These are phyloP conservation scores for Neomonachus schauinslandi DNA, from an alignment of 2,113 vertebrate species.

Conservation along the genomic window DNA sequence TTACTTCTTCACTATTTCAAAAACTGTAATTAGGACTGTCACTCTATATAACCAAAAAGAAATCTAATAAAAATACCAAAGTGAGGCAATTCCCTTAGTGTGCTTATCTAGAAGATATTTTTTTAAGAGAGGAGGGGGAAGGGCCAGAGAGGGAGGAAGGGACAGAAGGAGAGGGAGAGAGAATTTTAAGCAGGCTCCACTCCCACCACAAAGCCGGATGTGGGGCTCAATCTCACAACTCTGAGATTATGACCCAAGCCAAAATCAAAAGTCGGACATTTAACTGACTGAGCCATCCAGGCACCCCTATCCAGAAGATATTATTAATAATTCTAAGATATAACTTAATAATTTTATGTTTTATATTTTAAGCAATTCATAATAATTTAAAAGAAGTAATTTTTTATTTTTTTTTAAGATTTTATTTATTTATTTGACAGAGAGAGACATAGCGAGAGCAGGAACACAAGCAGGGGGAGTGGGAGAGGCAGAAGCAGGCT, in stretches of 20 bases:
- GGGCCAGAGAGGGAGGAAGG: neutral
- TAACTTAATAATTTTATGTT: neutral
- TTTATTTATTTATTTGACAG: too few relatives aligned
- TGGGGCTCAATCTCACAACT: neutral
- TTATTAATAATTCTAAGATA: neutral
- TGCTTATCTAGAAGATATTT: neutral
- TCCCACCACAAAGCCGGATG: neutral
- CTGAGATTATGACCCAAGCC: neutral
- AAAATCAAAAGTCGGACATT: neutral
- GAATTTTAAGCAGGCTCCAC: neutral
- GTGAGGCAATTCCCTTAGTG: neutral
- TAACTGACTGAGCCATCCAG: neutral
- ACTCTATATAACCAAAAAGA: neutral
- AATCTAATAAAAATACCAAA: neutral
- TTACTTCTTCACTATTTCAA: slow-evolving; percentile 21
- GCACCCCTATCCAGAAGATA: neutral
- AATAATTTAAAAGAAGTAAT: neutral
- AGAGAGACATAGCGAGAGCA: too few relatives aligned
- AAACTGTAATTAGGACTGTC: neutral
- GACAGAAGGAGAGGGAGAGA: neutral
- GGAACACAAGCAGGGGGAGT: too few relatives aligned
- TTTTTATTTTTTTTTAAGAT: neutral
- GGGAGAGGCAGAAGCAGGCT: too few relatives aligned
- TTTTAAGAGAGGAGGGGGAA: neutral
- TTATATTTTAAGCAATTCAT: neutral